These are phyloP conservation scores for Oreamnos americanus DNA, from an alignment of 2,113 vertebrate genomes.

Conservation along the genomic window DNA sequence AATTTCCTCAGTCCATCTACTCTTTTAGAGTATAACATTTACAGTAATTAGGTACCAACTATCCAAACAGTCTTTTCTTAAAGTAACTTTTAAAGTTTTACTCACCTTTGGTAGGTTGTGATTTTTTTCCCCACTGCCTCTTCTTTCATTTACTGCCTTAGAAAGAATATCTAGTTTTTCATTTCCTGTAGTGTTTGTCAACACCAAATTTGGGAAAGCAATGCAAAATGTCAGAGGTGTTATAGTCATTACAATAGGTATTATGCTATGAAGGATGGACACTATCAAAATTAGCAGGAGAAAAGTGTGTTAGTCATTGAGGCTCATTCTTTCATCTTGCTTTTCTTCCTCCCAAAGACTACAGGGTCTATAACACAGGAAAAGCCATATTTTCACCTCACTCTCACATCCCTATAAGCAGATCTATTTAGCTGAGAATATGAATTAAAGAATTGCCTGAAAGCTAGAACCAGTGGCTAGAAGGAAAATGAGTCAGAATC, in stretches of 20 bases:
- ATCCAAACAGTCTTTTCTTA: background rate
- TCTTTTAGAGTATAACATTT: background rate
- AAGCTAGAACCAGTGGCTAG: background rate
- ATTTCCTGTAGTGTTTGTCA: background rate
- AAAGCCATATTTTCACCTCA: background rate
- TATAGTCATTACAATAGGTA: background rate
- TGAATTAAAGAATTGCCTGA: background rate
- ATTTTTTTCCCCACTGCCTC: background rate
- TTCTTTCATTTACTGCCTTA: background rate
- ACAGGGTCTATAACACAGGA: background rate
- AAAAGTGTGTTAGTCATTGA: background rate
- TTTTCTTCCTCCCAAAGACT: background rate
- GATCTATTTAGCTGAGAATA: background rate
- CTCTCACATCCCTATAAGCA: rapidly evolving
- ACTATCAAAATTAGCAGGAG: background rate
- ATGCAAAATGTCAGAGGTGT: background rate
- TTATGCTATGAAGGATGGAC: background rate
- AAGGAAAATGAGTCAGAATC: background rate
- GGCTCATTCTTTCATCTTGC: background rate
- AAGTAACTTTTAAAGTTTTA: background rate
- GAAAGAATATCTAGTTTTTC: background rate
- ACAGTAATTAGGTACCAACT: background rate
- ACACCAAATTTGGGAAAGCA: background rate
- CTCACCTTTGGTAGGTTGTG: background rate
- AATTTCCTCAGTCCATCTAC: background rate